Evolutionary conservation across 1,140 invertebrate genomes (phyloP).

Genomic region (Mylabris phalerata): DNA sequence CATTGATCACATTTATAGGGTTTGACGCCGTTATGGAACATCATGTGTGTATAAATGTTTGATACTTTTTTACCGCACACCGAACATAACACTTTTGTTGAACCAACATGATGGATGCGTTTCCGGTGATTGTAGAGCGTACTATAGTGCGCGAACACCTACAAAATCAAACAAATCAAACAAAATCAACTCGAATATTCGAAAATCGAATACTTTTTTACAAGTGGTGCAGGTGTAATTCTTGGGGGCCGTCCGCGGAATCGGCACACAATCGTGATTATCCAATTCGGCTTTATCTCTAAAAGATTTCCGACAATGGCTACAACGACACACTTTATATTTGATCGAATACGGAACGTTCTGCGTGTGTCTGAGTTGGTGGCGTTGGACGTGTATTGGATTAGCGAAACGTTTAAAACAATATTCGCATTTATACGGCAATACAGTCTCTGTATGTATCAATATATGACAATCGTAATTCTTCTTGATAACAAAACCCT

Average conservation of each 20-base stretch:
- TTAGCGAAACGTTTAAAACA: constrained; percentile 27
- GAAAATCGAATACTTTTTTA: background rate
- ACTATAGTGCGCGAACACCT: constrained; percentile 15
- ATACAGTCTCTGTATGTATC: constrained; percentile 20
- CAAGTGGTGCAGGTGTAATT: constrained; percentile 17
- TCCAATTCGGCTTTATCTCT: constrained; percentile 17
- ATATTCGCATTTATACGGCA: constrained; percentile 20
- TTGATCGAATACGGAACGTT: constrained; percentile 25
- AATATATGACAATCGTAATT: constrained; percentile 28
- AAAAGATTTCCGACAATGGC: constrained; percentile 23
- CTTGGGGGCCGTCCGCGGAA: constrained; percentile 7
- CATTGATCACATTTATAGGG: constrained; percentile 70
- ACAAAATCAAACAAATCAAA: too few relatives aligned
- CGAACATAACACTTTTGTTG: constrained; percentile 21
- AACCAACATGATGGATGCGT: constrained; percentile 20
- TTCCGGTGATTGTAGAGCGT: constrained; percentile 22
- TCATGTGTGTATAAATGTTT: constrained; percentile 50
- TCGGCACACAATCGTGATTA: constrained; percentile 18
- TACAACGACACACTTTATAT: constrained; percentile 23
- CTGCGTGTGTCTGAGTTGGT: constrained; percentile 24
- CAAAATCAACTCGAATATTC: too few relatives aligned
- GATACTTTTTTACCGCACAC: constrained; percentile 24
- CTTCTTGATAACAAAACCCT: constrained; percentile 27
- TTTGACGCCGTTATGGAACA: constrained; percentile 64
- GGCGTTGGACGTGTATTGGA: constrained; percentile 24